phyloP scores from a whole-genome alignment of 92 coral and sea anemone genomes.

The Nematostella vectensis region DNA sequence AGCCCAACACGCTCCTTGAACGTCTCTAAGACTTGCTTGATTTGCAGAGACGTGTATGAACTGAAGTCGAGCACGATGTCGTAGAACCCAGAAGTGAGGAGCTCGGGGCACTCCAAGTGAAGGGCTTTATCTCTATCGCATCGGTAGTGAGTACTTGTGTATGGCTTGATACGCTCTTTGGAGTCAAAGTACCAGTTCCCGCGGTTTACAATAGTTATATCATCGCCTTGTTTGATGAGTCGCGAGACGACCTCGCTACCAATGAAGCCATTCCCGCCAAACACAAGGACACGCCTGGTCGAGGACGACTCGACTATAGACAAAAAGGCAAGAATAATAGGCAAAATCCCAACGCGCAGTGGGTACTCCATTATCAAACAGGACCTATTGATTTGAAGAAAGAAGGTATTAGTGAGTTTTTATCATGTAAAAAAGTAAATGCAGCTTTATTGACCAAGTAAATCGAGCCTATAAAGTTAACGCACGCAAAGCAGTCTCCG shows the following conservation, averaged over 20 bases:
- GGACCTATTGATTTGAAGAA: too few relatives aligned
- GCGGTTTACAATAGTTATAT: constrained; percentile 80
- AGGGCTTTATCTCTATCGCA: constrained; percentile 86
- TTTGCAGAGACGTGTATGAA: constrained; percentile 69
- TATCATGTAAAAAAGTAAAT: background rate
- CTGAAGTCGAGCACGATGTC: constrained; percentile 94
- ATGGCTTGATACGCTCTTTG: constrained; percentile 69
- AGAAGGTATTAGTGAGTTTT: background rate
- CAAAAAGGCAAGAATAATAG: too few relatives aligned
- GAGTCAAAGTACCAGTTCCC: constrained; percentile 95
- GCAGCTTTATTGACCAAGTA: background rate
- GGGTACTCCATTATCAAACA: too few relatives aligned
- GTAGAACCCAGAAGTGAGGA: constrained; percentile 55
- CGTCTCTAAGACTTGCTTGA: constrained; percentile 58
- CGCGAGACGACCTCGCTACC: constrained; percentile 74
- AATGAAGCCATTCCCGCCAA: constrained; percentile 96
- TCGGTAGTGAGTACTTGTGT: constrained; percentile 42
- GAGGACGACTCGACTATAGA: background rate
- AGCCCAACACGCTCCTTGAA: constrained; percentile 67
- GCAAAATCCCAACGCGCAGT: background rate
- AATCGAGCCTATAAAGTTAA: background rate
- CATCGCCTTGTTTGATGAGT: constrained; percentile 54
- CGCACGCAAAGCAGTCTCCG: background rate
- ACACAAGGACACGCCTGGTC: constrained; percentile 50
- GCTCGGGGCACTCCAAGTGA: constrained; percentile 71